Conservation (phyloP, 2,113 vertebrate genomes). For the Pluvianellus socialis region DNA sequence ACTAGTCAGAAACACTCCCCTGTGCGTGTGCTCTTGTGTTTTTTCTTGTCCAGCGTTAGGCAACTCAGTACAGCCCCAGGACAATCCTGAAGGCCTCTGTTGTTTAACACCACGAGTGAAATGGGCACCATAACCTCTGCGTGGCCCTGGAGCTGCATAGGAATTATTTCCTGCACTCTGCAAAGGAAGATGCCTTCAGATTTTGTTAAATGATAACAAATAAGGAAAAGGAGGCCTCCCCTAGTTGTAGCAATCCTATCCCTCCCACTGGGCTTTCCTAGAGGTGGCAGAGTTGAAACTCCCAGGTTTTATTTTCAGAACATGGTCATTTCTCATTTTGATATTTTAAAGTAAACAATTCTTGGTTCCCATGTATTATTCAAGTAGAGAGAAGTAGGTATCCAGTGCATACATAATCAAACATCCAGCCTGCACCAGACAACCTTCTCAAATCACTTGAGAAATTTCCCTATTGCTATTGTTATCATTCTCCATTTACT, state of each 20-base stretch:
- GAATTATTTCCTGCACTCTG: slow-evolving; percentile 39
- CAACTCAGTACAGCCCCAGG: not conserved
- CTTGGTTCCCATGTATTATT: slow-evolving; percentile 65
- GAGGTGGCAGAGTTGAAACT: slow-evolving; percentile 45
- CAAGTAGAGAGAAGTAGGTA: slow-evolving; percentile 37
- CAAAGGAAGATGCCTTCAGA: slow-evolving; percentile 51
- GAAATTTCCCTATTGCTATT: not conserved
- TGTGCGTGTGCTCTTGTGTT: not conserved
- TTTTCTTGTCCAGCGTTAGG: not conserved
- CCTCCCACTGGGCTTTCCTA: slow-evolving; percentile 14
- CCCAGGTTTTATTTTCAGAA: slow-evolving; percentile 63
- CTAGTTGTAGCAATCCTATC: slow-evolving; percentile 30
- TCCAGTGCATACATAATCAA: slow-evolving; percentile 59
- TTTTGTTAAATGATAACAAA: slow-evolving; percentile 53
- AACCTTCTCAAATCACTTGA: slow-evolving; percentile 26
- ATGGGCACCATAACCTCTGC: slow-evolving; percentile 48
- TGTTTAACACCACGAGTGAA: not conserved
- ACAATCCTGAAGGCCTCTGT: not conserved
- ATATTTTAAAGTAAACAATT: slow-evolving; percentile 66
- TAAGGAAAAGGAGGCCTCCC: slow-evolving; percentile 21
- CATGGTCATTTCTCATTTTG: slow-evolving; percentile 51
- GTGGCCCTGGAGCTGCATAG: not conserved
- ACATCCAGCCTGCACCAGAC: slow-evolving; percentile 3
- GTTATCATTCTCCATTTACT: slow-evolving; percentile 51
- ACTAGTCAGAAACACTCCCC: not conserved